These are phyloP conservation scores for Stomatorhinus ivindoensis DNA, from an alignment of 2,113 vertebrate genomes.

Conservation along the genomic window DNA sequence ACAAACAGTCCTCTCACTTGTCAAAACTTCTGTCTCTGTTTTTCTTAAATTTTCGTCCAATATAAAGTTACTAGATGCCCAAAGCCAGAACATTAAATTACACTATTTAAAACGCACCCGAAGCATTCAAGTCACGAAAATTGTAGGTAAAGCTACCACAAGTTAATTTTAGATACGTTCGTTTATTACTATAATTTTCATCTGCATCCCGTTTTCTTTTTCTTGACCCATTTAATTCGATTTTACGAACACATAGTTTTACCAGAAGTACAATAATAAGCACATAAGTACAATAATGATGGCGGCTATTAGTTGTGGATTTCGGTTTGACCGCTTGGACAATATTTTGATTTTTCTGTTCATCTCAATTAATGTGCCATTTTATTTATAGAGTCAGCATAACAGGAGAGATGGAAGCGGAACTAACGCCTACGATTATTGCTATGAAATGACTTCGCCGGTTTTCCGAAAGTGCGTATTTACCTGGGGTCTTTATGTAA, in stretches of 20 bases:
- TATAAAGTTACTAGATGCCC: not conserved
- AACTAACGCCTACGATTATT: not conserved
- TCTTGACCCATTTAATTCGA: not conserved
- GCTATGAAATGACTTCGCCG: not conserved
- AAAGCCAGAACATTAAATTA: not conserved
- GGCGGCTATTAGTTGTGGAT: not conserved
- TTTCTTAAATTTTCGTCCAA: not conserved
- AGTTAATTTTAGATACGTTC: not conserved
- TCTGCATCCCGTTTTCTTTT: not conserved
- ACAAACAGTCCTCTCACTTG: not conserved
- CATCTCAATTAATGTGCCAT: not conserved
- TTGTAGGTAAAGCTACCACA: not conserved
- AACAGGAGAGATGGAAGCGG: not conserved
- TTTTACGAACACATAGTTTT: not conserved
- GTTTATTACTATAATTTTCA: not conserved
- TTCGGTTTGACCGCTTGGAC: not conserved
- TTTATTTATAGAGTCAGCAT: not conserved
- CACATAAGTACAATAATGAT: not conserved
- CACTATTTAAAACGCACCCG: not conserved
- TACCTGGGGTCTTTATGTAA: not conserved
- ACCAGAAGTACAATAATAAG: not conserved
- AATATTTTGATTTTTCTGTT: not conserved
- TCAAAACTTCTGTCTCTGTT: not conserved
- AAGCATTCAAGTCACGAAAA: not conserved
- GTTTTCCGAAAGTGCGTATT: not conserved